phyloP scores from a whole-genome alignment of 2,797 vertebrate species.

The Podargus strigoides region DNA sequence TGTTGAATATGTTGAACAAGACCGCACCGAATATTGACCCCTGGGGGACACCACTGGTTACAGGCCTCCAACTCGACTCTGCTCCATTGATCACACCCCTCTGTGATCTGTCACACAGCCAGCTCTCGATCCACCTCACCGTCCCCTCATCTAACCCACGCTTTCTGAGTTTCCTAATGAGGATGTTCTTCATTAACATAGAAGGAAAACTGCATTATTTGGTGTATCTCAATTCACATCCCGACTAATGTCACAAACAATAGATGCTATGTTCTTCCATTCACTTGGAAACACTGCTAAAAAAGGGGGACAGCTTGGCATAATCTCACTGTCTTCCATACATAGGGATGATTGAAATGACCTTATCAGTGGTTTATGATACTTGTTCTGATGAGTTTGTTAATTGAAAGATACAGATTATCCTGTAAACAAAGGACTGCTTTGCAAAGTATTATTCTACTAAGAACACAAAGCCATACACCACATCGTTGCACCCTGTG shows the following conservation, averaged over 20 bases:
- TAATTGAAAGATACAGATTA: neutral
- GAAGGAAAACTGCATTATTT: neutral
- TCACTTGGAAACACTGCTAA: neutral
- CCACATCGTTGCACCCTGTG: neutral
- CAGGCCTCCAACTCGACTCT: no score
- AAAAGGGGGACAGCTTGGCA: neutral
- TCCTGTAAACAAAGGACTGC: neutral
- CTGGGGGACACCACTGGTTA: no score
- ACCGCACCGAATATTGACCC: no score
- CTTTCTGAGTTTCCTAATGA: no score
- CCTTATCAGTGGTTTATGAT: neutral
- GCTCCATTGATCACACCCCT: no score
- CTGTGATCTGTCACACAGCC: no score
- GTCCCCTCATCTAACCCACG: no score
- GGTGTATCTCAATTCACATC: neutral
- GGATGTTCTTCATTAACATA: neutral
- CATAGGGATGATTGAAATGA: neutral
- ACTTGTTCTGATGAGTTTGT: neutral
- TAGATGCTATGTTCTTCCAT: neutral
- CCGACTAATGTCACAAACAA: neutral
- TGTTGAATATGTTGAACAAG: no score
- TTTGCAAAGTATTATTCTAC: neutral
- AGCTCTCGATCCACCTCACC: no score
- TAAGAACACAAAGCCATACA: neutral
- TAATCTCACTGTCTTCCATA: neutral